phyloP scores from a whole-genome alignment of 2,888 invertebrate genomes.

The Lithophane ornitopus region DNA sequence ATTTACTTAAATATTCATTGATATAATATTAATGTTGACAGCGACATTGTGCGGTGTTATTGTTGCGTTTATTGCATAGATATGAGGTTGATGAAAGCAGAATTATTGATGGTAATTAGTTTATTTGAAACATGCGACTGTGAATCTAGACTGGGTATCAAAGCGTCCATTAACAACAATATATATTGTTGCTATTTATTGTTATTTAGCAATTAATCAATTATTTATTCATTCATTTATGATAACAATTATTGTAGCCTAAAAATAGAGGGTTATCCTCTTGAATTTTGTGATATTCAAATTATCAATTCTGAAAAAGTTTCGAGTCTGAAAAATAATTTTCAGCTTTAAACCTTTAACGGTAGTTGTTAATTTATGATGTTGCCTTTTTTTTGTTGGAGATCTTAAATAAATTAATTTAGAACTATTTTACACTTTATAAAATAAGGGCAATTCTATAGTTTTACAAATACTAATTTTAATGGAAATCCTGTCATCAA shows the following conservation, averaged over 20 bases:
- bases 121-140: slow-evolving; percentile 8
- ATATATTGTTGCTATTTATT: neutral
- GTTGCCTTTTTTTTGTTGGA: neutral
- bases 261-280: neutral
- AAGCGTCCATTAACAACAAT: neutral
- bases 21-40: slow-evolving; percentile 53
- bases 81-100: slow-evolving; percentile 32
- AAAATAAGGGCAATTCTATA: neutral
- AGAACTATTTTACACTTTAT: neutral
- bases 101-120: slow-evolving; percentile 34
- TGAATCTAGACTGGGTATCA: neutral
- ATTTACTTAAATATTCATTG: slow-evolving; percentile 56
- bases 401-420: neutral
- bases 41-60: slow-evolving; percentile 40
- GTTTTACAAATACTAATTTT: neutral
- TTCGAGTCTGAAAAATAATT: neutral
- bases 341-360: neutral
- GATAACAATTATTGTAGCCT: too few relatives aligned
- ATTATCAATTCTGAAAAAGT: too few relatives aligned
- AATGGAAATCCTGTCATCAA: neutral
- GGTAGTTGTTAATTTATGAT: neutral
- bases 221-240: neutral
- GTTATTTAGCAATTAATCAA: neutral
- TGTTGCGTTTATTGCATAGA: slow-evolving; percentile 29
- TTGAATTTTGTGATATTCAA: neutral